Evolutionary conservation across 2,888 invertebrate species (phyloP), one percentile per base, ranked within the genome.

Genomic region (Sclerodermus sp.): DNA sequence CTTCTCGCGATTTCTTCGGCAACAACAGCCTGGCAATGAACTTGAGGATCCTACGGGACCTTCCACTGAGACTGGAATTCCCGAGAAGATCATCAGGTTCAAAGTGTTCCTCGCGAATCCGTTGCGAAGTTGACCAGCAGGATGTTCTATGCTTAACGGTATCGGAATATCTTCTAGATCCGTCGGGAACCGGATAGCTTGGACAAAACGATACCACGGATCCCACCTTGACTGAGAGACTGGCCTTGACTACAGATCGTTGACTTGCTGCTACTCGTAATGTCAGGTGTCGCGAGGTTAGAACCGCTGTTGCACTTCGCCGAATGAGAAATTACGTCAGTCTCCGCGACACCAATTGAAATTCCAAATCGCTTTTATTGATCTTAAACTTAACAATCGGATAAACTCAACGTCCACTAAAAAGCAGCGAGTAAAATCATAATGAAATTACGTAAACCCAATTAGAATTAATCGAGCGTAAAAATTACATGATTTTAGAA

Each of bases 181-280:
- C 16, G 53, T 31, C 49, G 49, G 57, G 47, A 63, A 58, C 53
- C 49, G 40, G 52, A 53, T 47, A 47, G 29, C 5, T 16, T 29
- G 36, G 38, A 53, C 44, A 42, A 51, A 53, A 44, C 47, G 31
- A 23, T 5, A 8, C 23, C 8, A 23, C 8, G 8, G 23, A 23
- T 41, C 39, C 51, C 45, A 50, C 44, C 47, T 42, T 29, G 39
- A 29, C 32, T 36, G 38, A 5, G n/a, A n/a, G 38, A 43, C 16
- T 17, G 47, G 31, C 50, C 56, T 54, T 59, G 52, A 31, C 36
- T 34, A 32, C 30, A 50, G 53, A 53, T 47, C 51, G 43, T 50
- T 46, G 51, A 49, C 51, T 49, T 32, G 32, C 23, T 23, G n/a
- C n/a, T n/a, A n/a, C n/a, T n/a, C n/a, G 23, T 23, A 23, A 23